Base-by-base conservation (phyloP, 2,888 invertebrate genomes). In the Apamea sordens region DNA sequence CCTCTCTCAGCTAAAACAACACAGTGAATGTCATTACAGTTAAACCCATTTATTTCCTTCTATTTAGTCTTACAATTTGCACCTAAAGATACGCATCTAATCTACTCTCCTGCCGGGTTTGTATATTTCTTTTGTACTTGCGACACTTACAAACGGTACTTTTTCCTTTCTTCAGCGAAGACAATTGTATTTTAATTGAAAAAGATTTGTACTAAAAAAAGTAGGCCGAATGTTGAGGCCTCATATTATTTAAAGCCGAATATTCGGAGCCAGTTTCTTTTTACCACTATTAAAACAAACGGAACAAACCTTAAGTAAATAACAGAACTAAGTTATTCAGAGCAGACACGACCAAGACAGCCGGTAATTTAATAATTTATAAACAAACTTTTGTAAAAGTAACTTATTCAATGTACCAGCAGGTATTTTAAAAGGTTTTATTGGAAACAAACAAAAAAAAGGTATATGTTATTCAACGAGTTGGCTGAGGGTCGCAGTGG, bases 51-150 rank as follows among this genome's bases (percentile, higher is more conserved):
- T 76, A 72, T 85, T 73, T 74, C 13, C 28, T 73, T 64, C 44
- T 77, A 80, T 86, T 80, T 77, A 80, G 85, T 84, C 74, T 72
- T 53, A 77, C 80, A 85, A 86, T 84, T 85, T 85, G 84, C 87
- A 85, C 85, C 76, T 87, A 67, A 69, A 85, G 84, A 84, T 84
- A 77, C 72, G 80, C 77, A 84, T 86, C 76, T 80, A 77, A 84
- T 80, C 84, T 75, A 79, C 79, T 83, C 73, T 71, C 61, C 79
- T 73, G 76, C 79, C 59, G 70, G 28, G 80, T 77, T 73, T 77
- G 80, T 80, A 85, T 79, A 77, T 80, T 85, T 80, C 74, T 85
- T 85, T 87, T 85, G 72, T 84, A 73, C 72, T 67, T 64, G 69
- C 70, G 76, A 80, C 80, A 73, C 47, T 84, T 70, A 65, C 65